Conservation (phyloP, 2,797 vertebrate genomes). For the Channallabes apus region DNA sequence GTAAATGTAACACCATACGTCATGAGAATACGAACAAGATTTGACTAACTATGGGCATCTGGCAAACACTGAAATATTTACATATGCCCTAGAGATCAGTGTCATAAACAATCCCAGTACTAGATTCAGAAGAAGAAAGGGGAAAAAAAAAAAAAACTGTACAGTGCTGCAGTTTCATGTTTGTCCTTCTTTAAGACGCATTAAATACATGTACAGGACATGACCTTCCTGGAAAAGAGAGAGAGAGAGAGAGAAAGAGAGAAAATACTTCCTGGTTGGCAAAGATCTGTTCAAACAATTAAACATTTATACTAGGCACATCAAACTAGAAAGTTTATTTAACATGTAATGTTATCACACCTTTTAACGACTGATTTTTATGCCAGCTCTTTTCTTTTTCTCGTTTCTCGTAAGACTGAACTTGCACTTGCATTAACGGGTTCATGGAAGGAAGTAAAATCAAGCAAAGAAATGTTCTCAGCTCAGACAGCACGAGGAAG, state of each 20-base stretch:
- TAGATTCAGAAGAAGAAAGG: background rate
- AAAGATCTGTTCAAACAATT: background rate
- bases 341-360: background rate
- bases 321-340: background rate
- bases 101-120: background rate
- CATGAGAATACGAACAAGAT: background rate
- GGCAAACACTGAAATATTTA: constrained; percentile 28
- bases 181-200: background rate
- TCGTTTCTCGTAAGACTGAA: no score
- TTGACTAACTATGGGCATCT: constrained; percentile 3
- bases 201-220: background rate
- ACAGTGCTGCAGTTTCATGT: background rate
- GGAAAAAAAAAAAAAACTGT: background rate
- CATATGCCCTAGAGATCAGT: background rate
- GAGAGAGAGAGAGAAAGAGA: background rate
- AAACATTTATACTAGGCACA: background rate
- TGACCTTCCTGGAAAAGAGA: background rate
- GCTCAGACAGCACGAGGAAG: background rate
- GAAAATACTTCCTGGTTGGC: background rate
- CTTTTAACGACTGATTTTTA: background rate
- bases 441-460: background rate
- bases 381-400: no score
- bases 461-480: background rate
- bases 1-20: background rate
- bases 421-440: background rate